Conservation (phyloP, 2,113 vertebrate species). For the Verasper variegatus region DNA sequence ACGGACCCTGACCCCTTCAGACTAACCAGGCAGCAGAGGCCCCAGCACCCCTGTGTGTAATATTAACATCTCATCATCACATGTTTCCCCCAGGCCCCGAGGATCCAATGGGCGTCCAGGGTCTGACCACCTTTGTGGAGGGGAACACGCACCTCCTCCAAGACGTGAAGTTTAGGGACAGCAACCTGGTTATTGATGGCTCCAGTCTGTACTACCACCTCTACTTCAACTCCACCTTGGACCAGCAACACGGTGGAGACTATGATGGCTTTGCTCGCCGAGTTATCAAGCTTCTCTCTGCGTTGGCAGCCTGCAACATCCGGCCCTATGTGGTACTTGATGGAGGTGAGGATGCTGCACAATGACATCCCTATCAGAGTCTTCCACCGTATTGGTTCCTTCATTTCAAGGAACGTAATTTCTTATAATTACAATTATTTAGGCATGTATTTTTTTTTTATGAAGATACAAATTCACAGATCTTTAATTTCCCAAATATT, state of each 20-base stretch:
- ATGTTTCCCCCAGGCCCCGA: slow-evolving; percentile 35
- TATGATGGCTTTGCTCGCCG: slow-evolving; percentile 85
- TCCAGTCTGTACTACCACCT: slow-evolving; percentile 89
- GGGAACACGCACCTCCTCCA: slow-evolving; percentile 83
- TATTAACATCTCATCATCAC: background rate
- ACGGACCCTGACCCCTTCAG: too few species aligned
- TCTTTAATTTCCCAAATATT: too few species aligned
- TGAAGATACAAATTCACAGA: too few species aligned
- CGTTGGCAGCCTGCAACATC: slow-evolving; percentile 84
- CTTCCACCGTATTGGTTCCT: too few species aligned
- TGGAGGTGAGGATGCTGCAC: slow-evolving; percentile 74
- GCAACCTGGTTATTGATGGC: slow-evolving; percentile 89
- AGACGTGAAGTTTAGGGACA: slow-evolving; percentile 86
- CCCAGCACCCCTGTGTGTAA: too few species aligned
- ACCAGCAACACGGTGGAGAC: slow-evolving; percentile 89
- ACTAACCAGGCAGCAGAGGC: too few species aligned
- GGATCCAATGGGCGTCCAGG: slow-evolving; percentile 88
- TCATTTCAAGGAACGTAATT: too few species aligned
- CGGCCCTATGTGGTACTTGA: slow-evolving; percentile 90
- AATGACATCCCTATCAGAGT: too few species aligned
- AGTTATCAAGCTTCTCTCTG: slow-evolving; percentile 84
- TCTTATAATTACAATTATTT: too few species aligned
- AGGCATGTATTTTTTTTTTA: too few species aligned
- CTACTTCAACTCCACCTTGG: slow-evolving; percentile 84
- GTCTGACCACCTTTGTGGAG: slow-evolving; percentile 88